phyloP scores from a whole-genome alignment of 1,140 invertebrate species.

The Caenorhabditis inopinata region DNA sequence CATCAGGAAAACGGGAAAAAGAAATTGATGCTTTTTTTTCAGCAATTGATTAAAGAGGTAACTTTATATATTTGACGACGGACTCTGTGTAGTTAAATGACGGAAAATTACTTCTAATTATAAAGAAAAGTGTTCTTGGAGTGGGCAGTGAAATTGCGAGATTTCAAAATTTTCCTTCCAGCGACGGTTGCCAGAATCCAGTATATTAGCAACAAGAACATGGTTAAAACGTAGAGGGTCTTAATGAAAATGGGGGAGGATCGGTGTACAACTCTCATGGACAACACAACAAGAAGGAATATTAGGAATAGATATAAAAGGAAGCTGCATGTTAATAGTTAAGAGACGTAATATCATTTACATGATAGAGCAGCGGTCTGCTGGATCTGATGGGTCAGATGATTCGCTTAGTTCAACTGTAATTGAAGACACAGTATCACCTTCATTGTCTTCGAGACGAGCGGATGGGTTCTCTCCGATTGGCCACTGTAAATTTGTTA shows the following conservation, averaged over 20 bases:
- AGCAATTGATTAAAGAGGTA: background rate
- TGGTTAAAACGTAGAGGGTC: background rate
- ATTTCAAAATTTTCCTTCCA: background rate
- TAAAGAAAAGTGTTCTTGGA: background rate
- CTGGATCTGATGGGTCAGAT: constrained; percentile 40
- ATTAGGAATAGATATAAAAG: background rate
- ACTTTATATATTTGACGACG: background rate
- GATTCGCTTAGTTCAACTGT: constrained; percentile 41
- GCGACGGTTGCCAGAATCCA: constrained; percentile 8
- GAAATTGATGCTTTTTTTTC: background rate
- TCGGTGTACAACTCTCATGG: constrained; percentile 25
- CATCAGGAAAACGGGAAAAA: background rate
- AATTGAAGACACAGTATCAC: constrained; percentile 41
- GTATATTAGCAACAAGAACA: constrained; percentile 32
- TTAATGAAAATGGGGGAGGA: background rate
- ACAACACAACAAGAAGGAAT: constrained; percentile 23
- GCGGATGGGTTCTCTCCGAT: constrained; percentile 46
- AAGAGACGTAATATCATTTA: background rate
- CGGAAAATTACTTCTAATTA: background rate
- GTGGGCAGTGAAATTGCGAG: constrained; percentile 19
- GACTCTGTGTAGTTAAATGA: background rate
- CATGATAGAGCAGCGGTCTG: constrained; percentile 48
- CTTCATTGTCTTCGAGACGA: constrained; percentile 39
- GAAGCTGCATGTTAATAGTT: background rate
- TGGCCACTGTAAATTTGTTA: constrained; percentile 42